phyloP scores from a whole-genome alignment of 2,113 vertebrate species.

The Percina caprodes region DNA sequence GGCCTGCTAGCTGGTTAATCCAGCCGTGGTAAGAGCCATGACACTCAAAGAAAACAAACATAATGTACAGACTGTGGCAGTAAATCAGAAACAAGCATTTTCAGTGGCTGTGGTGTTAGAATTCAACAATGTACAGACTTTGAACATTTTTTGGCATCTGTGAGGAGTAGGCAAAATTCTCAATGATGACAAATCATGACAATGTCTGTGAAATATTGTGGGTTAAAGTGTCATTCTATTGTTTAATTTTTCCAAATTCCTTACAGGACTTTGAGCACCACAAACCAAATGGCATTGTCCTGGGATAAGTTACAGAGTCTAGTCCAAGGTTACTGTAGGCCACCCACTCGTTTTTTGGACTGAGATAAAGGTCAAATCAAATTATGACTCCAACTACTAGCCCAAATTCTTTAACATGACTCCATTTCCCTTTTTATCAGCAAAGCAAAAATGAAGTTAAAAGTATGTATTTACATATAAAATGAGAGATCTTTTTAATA shows the following conservation, averaged over 20 bases:
- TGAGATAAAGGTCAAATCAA: neutral
- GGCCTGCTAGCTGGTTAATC: too few relatives aligned
- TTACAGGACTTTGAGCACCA: neutral
- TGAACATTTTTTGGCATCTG: neutral
- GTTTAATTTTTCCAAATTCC: neutral
- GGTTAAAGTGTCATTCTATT: neutral
- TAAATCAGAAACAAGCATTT: neutral
- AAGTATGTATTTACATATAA: conserved; percentile 18
- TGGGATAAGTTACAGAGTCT: neutral
- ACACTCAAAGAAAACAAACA: too few relatives aligned
- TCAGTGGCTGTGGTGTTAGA: neutral
- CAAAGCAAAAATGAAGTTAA: neutral
- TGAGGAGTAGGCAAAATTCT: neutral
- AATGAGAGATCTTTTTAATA: conserved; percentile 26
- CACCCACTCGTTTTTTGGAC: neutral
- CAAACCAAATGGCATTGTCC: neutral
- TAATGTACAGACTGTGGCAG: too few relatives aligned
- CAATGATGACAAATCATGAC: neutral
- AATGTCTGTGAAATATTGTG: neutral
- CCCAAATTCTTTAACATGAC: neutral
- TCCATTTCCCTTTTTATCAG: neutral
- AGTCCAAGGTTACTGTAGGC: neutral
- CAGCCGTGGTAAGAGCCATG: too few relatives aligned
- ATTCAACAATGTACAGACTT: neutral
- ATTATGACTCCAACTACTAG: neutral